Conservation (phyloP, 2,113 vertebrate genomes). For the Perca schrenkii region DNA sequence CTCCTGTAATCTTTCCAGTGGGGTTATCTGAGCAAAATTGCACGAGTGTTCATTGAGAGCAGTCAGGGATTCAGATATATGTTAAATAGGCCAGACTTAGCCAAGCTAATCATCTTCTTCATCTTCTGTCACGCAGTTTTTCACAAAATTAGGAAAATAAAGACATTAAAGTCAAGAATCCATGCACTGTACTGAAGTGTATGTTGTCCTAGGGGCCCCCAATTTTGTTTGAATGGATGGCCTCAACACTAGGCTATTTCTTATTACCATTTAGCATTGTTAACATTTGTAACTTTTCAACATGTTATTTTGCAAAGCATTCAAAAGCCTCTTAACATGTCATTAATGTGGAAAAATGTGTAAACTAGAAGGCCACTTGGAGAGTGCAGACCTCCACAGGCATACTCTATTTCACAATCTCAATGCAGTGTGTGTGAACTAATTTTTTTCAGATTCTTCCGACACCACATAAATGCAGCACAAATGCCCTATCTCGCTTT, state of each 20-base stretch:
- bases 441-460: too few species aligned
- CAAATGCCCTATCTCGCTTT: too few species aligned
- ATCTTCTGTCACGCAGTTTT: neutral
- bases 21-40: neutral
- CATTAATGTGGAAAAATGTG: neutral
- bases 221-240: neutral
- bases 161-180: slow-evolving; percentile 23
- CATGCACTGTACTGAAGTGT: neutral
- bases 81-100: neutral
- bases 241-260: neutral
- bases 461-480: too few species aligned
- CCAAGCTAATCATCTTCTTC: neutral
- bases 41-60: neutral
- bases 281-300: neutral
- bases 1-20: slow-evolving; percentile 6
- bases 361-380: too few species aligned
- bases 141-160: slow-evolving; percentile 21
- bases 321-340: neutral
- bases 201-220: neutral
- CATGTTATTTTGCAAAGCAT: neutral
- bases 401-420: too few species aligned
- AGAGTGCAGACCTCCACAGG: too few species aligned
- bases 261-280: neutral
- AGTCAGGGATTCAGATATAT: neutral
- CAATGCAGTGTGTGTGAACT: too few species aligned